These are phyloP conservation scores for Neodiprion pinetum DNA, from an alignment of 1,140 invertebrate genomes.

Conservation along the genomic window DNA sequence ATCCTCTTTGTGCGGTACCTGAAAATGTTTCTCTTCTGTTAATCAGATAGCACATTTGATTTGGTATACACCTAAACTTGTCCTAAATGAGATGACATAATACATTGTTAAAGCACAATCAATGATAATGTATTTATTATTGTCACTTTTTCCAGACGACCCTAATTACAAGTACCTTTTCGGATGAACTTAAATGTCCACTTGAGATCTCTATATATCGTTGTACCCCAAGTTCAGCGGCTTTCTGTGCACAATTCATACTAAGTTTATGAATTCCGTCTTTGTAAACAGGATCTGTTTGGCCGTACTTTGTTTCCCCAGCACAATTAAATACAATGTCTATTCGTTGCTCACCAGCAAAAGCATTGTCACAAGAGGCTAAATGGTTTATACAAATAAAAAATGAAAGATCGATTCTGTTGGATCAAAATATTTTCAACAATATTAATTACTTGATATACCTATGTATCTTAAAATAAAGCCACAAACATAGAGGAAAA, in stretches of 20 bases:
- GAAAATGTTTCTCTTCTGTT: not conserved
- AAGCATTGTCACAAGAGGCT: conserved; percentile 81
- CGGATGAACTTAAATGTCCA: conserved; percentile 79
- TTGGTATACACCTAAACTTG: too few species aligned
- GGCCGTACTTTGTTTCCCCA: conserved; percentile 86
- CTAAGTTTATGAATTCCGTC: conserved; percentile 88
- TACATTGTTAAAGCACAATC: too few species aligned
- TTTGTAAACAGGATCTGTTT: conserved; percentile 87
- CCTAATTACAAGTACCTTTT: conserved; percentile 69
- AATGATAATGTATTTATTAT: too few species aligned
- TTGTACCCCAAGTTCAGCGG: conserved; percentile 72
- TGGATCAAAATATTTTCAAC: conserved; percentile 9
- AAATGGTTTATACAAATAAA: conserved; percentile 23
- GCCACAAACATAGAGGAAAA: conserved; percentile 8
- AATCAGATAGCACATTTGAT: too few species aligned
- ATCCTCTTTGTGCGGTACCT: conserved; percentile 79
- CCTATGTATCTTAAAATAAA: conserved; percentile 14
- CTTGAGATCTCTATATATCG: conserved; percentile 86
- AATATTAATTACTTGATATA: conserved; percentile 15
- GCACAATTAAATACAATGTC: conserved; percentile 89
- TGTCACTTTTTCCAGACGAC: too few species aligned
- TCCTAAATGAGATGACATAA: too few species aligned
- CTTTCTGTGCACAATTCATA: conserved; percentile 81
- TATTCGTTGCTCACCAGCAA: conserved; percentile 69
- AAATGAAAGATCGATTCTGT: conserved; percentile 9